Base-by-base conservation (phyloP, 2,113 vertebrate genomes). In the Hiodon alosoides region DNA sequence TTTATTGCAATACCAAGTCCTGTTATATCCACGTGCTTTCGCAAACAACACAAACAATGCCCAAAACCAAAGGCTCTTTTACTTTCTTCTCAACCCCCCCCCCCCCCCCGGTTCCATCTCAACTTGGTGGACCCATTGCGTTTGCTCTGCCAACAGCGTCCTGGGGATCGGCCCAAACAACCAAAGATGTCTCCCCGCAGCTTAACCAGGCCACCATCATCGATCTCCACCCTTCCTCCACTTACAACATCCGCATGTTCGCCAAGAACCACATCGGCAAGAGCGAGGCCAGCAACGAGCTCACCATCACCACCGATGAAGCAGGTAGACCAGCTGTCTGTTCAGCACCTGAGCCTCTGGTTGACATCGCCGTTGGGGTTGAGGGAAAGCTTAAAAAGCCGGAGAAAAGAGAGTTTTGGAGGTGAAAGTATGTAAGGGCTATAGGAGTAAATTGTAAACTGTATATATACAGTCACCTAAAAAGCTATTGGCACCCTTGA, bases 161-260 rank as follows among this genome's bases (percentile, higher is more conserved):
- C 65, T 99, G 97, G 97, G 92, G 95, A 84, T 96, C 95, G 78
- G 96, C 96, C 85, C 97, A 99, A 90, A 95, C 95, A 87, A 99
- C 97, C 91, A 99, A 95, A 94, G 97, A 99, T 54, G 96, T 99
- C 86, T 99, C 97, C 64, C 96, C 97, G 72, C 96, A 98, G 88
- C 93, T 99, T 77, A 98, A 98, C 89, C 96, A 98, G 89, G 97
- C 97, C 88, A 99, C 97, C 59, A 99, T 99, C 86, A 99, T 99
- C 71, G 98, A 98, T 82, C 94, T 99, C 72, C 98, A 98, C 83
- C 96, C 98, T n/a, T 98, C 98, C 54, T 98, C 98, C 83, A 96
- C 96, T 71, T 99, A 99, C 89, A 98, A 96, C 90, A 98, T 99
- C 83, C 98, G 96, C 83, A 98, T 99, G 96, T 96, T 97, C 2